Conservation (phyloP, 2,113 vertebrate genomes). For the Chaetodon trifascialis region DNA sequence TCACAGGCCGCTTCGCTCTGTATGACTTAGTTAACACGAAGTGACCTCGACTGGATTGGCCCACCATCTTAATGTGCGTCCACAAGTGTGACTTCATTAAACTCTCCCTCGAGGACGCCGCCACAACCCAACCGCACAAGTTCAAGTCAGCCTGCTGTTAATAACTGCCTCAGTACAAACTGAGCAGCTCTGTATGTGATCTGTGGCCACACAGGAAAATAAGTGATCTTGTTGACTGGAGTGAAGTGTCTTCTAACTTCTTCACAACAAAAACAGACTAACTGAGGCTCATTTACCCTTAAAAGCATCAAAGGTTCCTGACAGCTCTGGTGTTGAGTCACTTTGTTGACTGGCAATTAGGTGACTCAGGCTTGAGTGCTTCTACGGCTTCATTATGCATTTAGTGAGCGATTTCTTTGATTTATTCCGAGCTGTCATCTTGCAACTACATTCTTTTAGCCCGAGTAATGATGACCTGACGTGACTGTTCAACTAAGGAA, state of each 20-base stretch:
- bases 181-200: neutral
- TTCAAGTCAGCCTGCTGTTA: neutral
- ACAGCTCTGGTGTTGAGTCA: neutral
- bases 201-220: neutral
- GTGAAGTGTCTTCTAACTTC: neutral
- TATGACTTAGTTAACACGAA: too few species aligned
- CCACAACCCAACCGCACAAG: neutral
- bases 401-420: neutral
- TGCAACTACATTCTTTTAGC: neutral
- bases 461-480: neutral
- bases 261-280: neutral
- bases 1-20: too few species aligned
- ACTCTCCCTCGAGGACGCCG: neutral
- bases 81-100: neutral
- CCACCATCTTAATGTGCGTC: too few species aligned
- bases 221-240: neutral
- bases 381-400: constrained; percentile 18
- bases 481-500: neutral
- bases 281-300: neutral
- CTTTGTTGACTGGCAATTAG: constrained; percentile 42
- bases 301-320: neutral
- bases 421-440: neutral
- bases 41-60: too few species aligned
- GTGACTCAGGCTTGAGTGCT: constrained; percentile 1
- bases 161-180: neutral